Base-by-base conservation (phyloP, 2,888 invertebrate species). In the Germaria angustata region DNA sequence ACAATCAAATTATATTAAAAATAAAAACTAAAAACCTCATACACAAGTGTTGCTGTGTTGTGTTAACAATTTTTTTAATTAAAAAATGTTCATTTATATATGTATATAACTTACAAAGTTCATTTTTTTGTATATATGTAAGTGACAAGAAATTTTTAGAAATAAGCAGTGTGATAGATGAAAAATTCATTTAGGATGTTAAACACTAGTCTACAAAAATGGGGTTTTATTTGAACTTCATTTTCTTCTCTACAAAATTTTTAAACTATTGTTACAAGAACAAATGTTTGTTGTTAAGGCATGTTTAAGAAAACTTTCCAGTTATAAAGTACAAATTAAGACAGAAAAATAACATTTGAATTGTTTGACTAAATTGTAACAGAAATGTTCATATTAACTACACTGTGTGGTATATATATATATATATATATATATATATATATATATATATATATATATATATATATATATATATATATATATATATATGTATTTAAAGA, bases 21-120 rank as follows among this genome's bases (percentile, higher is more conserved):
- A 41, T 51, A 13, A 11, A 32, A 61, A 41, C 17, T 13, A 41
- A 73, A 53, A 49, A 24, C 3, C 17, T 28, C 28, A 24, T 28
- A 20, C 1, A 46, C 11, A 13, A 28, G 15, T 17, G 15, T 36
- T 20, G 8, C 51, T 15, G 34, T 36, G 13, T 63, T 61, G 39
- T 15, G 13, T 46, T 34, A 46, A 57, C 44, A 34, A 15, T 22
- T 39, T 32, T 32, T 36, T 11, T 20, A 32, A 41, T 34, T 57
- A 24, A 28, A 51, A 36, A 36, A 17, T 13, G 2, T 49, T 66
- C 17, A 39, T 17, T 28, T 17, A 28, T 53, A 17, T 46, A 34
- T n/a, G n/a, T 34, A n/a, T 32, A 46, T 32, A 44, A 44, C 11
- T 44, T 28, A 44, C 28, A 63, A 63, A 63, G 7, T 65, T 34